Evolutionary conservation across 2,113 vertebrate genomes (phyloP).

Genomic region (Fregata magnificens): DNA sequence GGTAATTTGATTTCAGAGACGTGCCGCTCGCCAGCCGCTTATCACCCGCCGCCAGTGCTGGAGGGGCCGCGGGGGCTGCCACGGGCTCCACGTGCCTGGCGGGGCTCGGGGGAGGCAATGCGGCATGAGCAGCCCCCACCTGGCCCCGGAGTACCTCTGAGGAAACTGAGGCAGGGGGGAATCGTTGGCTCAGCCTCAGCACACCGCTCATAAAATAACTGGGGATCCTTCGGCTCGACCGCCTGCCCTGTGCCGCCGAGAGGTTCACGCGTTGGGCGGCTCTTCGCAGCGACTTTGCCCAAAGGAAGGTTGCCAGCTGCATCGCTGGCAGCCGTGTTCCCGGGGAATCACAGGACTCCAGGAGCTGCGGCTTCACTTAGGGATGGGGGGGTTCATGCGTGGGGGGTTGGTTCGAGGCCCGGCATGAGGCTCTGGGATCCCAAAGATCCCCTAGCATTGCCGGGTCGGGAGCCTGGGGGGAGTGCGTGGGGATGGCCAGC

Average conservation of each 20-base stretch:
- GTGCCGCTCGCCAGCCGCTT: neutral
- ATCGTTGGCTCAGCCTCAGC: neutral
- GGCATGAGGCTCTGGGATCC: neutral
- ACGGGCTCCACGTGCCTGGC: neutral
- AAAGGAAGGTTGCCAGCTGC: neutral
- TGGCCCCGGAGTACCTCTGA: neutral
- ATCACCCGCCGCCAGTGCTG: neutral
- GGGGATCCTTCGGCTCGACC: neutral
- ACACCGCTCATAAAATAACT: neutral
- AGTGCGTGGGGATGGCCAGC: neutral
- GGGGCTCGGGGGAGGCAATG: neutral
- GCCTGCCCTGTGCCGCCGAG: neutral
- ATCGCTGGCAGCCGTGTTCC: neutral
- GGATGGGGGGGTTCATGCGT: rapidly evolving
- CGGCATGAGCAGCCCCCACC: rapidly evolving
- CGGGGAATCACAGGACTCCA: neutral
- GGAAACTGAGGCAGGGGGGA: neutral
- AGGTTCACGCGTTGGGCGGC: rapidly evolving
- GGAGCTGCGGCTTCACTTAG: neutral
- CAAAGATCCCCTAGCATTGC: neutral
- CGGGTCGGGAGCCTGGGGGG: rapidly evolving
- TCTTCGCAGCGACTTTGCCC: neutral
- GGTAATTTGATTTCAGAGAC: neutral
- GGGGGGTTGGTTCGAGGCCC: too few species aligned
- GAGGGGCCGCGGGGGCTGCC: neutral